phyloP scores from a whole-genome alignment of 2,888 invertebrate species.

The Gymnosoma rotundatum region DNA sequence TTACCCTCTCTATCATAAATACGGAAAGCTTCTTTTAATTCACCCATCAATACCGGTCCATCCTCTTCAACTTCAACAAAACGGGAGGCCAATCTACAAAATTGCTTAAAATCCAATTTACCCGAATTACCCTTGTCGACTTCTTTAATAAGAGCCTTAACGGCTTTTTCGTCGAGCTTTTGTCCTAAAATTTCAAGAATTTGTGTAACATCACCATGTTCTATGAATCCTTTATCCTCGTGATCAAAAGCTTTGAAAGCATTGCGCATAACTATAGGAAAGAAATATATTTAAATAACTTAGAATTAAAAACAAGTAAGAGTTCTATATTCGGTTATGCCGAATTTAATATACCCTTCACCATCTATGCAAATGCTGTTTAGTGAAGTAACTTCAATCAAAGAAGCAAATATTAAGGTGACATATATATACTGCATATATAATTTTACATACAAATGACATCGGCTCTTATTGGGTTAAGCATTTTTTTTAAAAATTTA shows the following conservation, averaged over 20 bases:
- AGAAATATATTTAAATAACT: neutral
- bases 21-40: conserved; percentile 96
- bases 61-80: conserved; percentile 96
- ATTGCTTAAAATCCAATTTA: conserved; percentile 94
- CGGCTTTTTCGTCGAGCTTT: conserved; percentile 90
- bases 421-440: too few relatives aligned
- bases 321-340: too few relatives aligned
- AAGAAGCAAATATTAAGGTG: too few relatives aligned
- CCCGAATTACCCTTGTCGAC: conserved; percentile 92
- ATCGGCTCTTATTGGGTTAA: too few relatives aligned
- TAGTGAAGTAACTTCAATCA: too few relatives aligned
- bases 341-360: too few relatives aligned
- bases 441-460: too few relatives aligned
- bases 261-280: conserved; percentile 88
- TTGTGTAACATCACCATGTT: conserved; percentile 91
- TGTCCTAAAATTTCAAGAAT: conserved; percentile 95
- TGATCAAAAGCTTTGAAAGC: conserved; percentile 96
- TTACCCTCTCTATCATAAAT: conserved; percentile 97
- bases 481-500: too few relatives aligned
- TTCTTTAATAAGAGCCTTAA: conserved; percentile 92
- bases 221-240: conserved; percentile 92
- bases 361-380: too few relatives aligned
- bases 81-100: conserved; percentile 91
- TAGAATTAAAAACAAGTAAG: neutral
- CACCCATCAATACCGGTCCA: conserved; percentile 92